Conservation (phyloP, 2,113 vertebrate genomes). For the Calidris pygmaea region DNA sequence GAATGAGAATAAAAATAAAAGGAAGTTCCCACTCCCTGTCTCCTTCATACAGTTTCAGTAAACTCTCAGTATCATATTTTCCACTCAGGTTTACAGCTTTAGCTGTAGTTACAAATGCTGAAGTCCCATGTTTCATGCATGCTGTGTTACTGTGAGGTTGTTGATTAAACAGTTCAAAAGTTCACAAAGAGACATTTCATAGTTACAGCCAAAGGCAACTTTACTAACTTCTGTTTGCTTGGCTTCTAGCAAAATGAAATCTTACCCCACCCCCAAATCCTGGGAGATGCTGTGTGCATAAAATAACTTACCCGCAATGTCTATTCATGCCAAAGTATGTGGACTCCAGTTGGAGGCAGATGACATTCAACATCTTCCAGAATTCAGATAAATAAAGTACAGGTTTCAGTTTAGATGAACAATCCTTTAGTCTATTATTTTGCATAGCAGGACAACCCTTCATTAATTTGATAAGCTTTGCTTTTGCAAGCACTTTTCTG, state of each 20-base stretch:
- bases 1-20: slow-evolving; percentile 11
- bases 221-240: slow-evolving; percentile 28
- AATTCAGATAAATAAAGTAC: slow-evolving; percentile 37
- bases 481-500: slow-evolving; percentile 13
- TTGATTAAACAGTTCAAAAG: slow-evolving; percentile 45
- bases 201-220: slow-evolving; percentile 31
- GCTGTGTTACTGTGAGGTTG: neutral
- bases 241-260: slow-evolving; percentile 24
- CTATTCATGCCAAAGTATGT: neutral
- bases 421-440: slow-evolving; percentile 27
- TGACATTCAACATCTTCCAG: neutral
- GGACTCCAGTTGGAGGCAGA: slow-evolving; percentile 8
- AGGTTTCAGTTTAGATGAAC: slow-evolving; percentile 4
- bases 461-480: slow-evolving; percentile 10
- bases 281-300: slow-evolving; percentile 6
- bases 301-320: neutral
- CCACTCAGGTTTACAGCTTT: slow-evolving; percentile 17
- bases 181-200: slow-evolving; percentile 20
- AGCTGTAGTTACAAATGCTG: neutral
- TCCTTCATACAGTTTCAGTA: neutral
- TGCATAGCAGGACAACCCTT: slow-evolving; percentile 9
- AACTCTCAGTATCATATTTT: slow-evolving; percentile 1
- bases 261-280: neutral
- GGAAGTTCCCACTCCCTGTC: neutral
- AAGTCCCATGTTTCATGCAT: neutral